These are phyloP conservation scores for Tupaia chinensis DNA, from an alignment of 2,113 vertebrate species.

Conservation along the genomic window DNA sequence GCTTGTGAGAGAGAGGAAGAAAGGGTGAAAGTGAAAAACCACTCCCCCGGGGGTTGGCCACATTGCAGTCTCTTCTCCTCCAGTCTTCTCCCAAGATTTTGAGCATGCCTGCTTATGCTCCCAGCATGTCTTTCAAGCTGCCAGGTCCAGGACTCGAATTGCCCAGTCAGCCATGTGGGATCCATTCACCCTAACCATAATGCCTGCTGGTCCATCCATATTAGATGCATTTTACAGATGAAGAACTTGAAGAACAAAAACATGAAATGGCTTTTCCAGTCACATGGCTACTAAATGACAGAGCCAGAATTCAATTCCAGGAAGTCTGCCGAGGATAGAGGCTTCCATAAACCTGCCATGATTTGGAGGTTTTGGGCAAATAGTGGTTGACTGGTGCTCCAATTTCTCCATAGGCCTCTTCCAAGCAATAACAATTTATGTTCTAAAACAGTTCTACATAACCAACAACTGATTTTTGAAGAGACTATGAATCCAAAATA, in stretches of 20 bases:
- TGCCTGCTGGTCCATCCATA: neutral
- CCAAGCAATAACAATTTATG: neutral
- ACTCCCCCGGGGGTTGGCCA: too few species aligned
- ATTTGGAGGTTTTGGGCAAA: neutral
- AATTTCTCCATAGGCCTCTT: neutral
- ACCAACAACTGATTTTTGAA: neutral
- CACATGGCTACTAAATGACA: neutral
- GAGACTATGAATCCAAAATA: neutral
- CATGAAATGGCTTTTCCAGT: neutral
- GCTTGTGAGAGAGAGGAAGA: too few species aligned
- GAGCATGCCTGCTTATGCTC: too few species aligned
- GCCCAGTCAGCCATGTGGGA: too few species aligned
- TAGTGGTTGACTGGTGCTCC: neutral
- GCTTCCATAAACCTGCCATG: neutral
- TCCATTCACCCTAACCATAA: too few species aligned
- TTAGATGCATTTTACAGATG: neutral
- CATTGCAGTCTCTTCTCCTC: too few species aligned
- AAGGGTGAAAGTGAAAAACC: too few species aligned
- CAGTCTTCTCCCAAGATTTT: too few species aligned
- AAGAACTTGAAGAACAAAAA: conserved; percentile 15
- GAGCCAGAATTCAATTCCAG: neutral
- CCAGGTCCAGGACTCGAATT: too few species aligned
- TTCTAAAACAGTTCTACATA: neutral
- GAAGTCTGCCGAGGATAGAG: neutral
- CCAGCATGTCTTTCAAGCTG: too few species aligned